Percentiles rank a stretch among this genome's conserved stretches.
Conservation (phyloP, 2,888 invertebrate species). For the Pemphredon lugubris region DNA sequence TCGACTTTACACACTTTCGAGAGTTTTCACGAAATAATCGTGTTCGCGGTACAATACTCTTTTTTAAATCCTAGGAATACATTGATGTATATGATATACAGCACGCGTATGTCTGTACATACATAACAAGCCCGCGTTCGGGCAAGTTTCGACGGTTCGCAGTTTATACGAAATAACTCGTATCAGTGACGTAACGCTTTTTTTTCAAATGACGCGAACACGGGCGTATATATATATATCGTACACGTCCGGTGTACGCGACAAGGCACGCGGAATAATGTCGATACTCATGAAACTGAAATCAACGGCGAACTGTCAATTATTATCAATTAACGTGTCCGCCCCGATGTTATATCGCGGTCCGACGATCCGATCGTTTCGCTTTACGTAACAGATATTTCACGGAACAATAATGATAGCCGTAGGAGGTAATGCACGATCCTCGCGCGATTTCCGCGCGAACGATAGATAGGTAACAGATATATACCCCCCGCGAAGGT, state of each 20-base stretch:
- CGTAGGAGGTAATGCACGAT: conserved; percentile 40
- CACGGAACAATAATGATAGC: conserved; percentile 39
- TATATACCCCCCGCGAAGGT: conserved; percentile 58
- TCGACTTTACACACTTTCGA: too few species aligned
- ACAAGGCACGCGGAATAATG: conserved; percentile 1
- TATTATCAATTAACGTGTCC: conserved; percentile 49
- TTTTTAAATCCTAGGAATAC: too few species aligned
- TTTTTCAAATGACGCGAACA: too few species aligned
- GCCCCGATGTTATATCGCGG: conserved; percentile 12
- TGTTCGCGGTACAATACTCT: too few species aligned
- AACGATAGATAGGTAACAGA: conserved; percentile 61
- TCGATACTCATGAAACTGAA: not conserved
- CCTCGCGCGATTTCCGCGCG: conserved; percentile 52
- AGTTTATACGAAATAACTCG: not conserved
- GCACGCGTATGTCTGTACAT: too few species aligned
- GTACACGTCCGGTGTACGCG: too few species aligned
- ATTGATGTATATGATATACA: too few species aligned
- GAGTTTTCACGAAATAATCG: too few species aligned
- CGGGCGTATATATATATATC: too few species aligned
- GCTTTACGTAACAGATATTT: conserved; percentile 45
- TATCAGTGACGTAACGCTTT: not conserved
- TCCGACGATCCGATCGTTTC: conserved; percentile 30
- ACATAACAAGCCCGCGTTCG: too few species aligned
- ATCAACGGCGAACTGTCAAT: conserved; percentile 41
- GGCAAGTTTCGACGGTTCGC: not conserved